A percentile compares a stretch with the other conserved stretches of the same genome.
phyloP scores from a whole-genome alignment of 2,113 vertebrate genomes.

The Megaleporinus macrocephalus region DNA sequence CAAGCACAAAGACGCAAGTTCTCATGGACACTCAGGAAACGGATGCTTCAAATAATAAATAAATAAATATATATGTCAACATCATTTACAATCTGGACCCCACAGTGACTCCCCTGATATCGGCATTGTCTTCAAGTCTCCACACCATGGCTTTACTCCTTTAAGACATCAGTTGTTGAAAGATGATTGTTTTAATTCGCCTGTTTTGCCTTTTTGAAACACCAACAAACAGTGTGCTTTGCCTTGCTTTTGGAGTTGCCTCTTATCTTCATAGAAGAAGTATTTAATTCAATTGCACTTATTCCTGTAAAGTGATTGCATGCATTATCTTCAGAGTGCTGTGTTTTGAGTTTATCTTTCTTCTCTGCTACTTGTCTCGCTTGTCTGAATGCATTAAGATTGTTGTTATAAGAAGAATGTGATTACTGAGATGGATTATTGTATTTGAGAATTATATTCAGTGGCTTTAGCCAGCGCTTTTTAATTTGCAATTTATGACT shows the following conservation, averaged over 20 bases:
- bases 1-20: constrained; percentile 1
- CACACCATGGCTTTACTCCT: not conserved
- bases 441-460: constrained; percentile 35
- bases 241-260: constrained; percentile 11
- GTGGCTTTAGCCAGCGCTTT: constrained; percentile 12
- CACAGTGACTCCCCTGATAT: not conserved
- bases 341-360: constrained; percentile 29
- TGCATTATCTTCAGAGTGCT: constrained; percentile 3
- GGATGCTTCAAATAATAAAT: not conserved
- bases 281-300: constrained; percentile 24
- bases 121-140: not conserved
- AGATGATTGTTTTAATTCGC: constrained; percentile 39
- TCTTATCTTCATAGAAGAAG: constrained; percentile 28
- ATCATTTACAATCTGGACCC: constrained; percentile 1
- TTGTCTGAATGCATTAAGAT: constrained; percentile 19
- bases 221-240: constrained; percentile 41
- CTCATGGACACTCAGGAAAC: not conserved
- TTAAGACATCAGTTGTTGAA: constrained; percentile 19
- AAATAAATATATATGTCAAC: not conserved
- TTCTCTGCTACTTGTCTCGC: constrained; percentile 19
- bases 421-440: constrained; percentile 21
- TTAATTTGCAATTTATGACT: constrained; percentile 21
- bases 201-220: constrained; percentile 36
- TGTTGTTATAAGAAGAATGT: constrained; percentile 19
- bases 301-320: constrained; percentile 34